Evolutionary conservation across 2,888 invertebrate genomes (phyloP).

Genomic region (Macrophya alboannulata): DNA sequence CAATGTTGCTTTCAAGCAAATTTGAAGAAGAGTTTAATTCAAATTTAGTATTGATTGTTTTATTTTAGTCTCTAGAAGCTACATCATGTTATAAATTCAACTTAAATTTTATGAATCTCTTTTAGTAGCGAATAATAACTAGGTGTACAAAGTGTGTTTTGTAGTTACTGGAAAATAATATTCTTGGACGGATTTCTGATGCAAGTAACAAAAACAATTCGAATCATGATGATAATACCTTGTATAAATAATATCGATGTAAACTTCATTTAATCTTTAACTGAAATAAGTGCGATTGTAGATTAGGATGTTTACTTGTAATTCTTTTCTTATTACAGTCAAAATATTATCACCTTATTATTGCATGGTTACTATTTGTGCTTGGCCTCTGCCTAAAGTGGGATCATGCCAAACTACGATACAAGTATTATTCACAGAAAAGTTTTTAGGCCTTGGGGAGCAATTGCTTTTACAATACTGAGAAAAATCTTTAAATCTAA

Average conservation of each 20-base stretch:
- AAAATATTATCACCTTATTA: background rate
- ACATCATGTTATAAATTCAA: background rate
- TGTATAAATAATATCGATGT: background rate
- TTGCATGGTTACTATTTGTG: conserved; percentile 59
- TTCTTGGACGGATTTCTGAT: background rate
- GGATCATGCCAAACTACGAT: conserved; percentile 65
- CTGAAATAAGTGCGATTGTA: background rate
- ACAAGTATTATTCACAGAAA: conserved; percentile 68
- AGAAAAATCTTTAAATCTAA: conserved; percentile 85
- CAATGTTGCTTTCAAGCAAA: background rate
- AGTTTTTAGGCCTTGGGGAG: conserved; percentile 52
- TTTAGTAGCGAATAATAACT: background rate
- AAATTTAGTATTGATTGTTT: background rate
- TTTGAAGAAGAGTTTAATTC: background rate
- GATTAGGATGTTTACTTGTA: background rate
- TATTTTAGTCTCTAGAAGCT: background rate
- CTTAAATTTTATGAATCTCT: background rate
- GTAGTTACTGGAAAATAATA: background rate
- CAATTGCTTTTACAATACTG: conserved; percentile 81
- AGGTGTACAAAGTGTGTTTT: background rate
- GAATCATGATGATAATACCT: background rate
- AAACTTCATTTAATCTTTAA: background rate
- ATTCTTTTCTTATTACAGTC: background rate
- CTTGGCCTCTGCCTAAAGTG: conserved; percentile 62
- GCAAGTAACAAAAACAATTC: background rate